These are phyloP conservation scores for Chrysotoxum bicinctum DNA, from an alignment of 2,888 invertebrate genomes.

Conservation along the genomic window DNA sequence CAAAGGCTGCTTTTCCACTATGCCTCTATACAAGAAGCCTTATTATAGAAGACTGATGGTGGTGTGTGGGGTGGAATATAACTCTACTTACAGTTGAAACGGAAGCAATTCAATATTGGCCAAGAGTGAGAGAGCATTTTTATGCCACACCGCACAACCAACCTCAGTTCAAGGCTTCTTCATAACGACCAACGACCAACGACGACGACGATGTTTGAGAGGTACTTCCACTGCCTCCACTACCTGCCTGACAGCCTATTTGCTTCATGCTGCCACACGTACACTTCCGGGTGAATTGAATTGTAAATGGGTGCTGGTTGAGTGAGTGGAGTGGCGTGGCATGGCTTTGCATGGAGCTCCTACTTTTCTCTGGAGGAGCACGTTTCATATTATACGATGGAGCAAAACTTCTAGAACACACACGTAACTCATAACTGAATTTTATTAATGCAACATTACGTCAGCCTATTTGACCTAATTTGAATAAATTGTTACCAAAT, in stretches of 20 bases:
- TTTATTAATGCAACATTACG: constrained; percentile 70
- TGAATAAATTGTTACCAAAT: constrained; percentile 67
- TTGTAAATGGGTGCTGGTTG: constrained; percentile 54
- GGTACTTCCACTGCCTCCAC: not conserved
- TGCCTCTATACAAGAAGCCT: not conserved
- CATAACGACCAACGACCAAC: not conserved
- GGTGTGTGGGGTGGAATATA: constrained; percentile 1
- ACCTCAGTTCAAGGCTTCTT: constrained; percentile 55
- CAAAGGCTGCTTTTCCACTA: not conserved
- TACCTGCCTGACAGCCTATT: constrained; percentile 47
- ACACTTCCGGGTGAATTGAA: constrained; percentile 67
- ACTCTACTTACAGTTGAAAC: constrained; percentile 50
- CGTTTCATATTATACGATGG: constrained; percentile 27
- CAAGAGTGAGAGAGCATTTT: constrained; percentile 39
- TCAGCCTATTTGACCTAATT: constrained; percentile 71
- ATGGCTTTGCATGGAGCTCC: not conserved
- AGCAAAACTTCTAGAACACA: constrained; percentile 30
- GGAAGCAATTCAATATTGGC: constrained; percentile 66
- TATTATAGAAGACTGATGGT: constrained; percentile 1
- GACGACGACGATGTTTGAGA: not conserved
- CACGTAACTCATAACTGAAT: constrained; percentile 66
- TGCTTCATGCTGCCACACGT: constrained; percentile 56
- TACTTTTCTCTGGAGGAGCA: not conserved
- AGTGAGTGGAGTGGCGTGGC: constrained; percentile 5
- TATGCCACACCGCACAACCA: constrained; percentile 44